phyloP scores from a whole-genome alignment of 2,113 vertebrate species.

The Odocoileus virginianus region DNA sequence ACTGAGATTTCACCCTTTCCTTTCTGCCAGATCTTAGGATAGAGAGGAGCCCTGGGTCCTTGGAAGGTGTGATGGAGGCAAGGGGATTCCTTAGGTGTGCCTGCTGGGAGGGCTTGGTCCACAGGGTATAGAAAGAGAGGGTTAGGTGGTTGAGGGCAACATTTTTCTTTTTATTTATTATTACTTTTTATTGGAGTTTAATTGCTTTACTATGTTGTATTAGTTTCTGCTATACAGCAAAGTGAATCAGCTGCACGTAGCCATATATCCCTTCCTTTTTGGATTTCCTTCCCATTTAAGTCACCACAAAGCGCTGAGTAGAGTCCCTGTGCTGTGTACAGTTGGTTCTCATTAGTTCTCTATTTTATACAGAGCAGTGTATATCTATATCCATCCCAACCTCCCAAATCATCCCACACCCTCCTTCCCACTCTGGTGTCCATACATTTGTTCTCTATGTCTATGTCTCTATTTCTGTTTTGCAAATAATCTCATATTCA shows the following conservation, averaged over 20 bases:
- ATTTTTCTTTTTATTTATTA: neutral
- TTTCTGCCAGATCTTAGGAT: neutral
- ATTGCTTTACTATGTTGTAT: neutral
- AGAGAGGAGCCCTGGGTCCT: neutral
- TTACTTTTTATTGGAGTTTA: neutral
- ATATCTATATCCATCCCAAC: neutral
- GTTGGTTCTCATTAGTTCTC: neutral
- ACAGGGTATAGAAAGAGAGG: neutral
- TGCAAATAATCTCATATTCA: neutral
- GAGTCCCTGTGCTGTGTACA: neutral
- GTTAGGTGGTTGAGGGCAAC: neutral
- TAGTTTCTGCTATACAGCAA: neutral
- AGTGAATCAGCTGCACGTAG: neutral
- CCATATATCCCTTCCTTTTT: neutral
- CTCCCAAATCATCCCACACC: neutral
- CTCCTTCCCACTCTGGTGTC: neutral
- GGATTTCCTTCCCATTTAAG: neutral
- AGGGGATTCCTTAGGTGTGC: neutral
- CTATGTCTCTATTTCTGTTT: neutral
- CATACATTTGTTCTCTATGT: neutral
- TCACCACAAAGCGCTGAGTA: neutral
- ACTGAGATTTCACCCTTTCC: neutral
- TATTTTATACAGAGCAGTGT: neutral
- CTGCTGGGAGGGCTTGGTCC: neutral
- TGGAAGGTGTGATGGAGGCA: neutral